phyloP scores from a whole-genome alignment of 1,140 invertebrate genomes.

The Aphelenchoides fujianensis region DNA sequence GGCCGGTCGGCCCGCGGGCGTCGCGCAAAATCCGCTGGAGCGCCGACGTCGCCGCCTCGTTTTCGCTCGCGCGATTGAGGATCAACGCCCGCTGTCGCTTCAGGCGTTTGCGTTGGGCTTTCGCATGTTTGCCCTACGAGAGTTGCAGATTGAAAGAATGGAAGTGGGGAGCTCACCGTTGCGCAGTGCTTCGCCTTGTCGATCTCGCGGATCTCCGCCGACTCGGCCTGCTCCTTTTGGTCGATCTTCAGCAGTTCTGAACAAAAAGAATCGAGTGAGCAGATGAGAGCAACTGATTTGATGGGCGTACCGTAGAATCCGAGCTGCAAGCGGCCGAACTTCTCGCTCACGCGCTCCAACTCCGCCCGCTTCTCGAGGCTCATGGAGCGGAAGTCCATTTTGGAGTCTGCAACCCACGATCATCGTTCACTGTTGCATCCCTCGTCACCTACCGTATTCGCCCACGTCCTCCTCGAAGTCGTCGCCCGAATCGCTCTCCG shows the following conservation, averaged over 20 bases:
- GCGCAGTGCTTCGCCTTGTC: conserved; percentile 56
- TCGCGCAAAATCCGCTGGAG: conserved; percentile 45
- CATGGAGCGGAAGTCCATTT: too few relatives aligned
- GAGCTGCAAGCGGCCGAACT: conserved; percentile 21
- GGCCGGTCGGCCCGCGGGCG: conserved; percentile 21
- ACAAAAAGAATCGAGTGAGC: too few relatives aligned
- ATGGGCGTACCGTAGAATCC: not conserved
- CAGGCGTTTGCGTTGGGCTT: conserved; percentile 47
- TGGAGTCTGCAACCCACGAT: too few relatives aligned
- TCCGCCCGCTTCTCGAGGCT: conserved; percentile 40
- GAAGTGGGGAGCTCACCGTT: conserved; percentile 51
- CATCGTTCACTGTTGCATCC: too few relatives aligned
- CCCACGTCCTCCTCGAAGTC: conserved; percentile 41
- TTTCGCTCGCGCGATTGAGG: conserved; percentile 38
- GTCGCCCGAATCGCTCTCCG: conserved; percentile 35
- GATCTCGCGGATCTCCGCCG: conserved; percentile 52
- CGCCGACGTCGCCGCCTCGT: conserved; percentile 57
- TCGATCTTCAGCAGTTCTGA: conserved; percentile 43
- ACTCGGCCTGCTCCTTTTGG: conserved; percentile 46
- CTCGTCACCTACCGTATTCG: conserved; percentile 20
- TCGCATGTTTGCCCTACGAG: conserved; percentile 58
- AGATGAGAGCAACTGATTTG: not conserved
- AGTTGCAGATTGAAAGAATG: conserved; percentile 4
- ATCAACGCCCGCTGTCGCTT: conserved; percentile 49
- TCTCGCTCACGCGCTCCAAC: conserved; percentile 48